Conservation (phyloP, 2,113 vertebrate genomes). For the Stigmatopora nigra region DNA sequence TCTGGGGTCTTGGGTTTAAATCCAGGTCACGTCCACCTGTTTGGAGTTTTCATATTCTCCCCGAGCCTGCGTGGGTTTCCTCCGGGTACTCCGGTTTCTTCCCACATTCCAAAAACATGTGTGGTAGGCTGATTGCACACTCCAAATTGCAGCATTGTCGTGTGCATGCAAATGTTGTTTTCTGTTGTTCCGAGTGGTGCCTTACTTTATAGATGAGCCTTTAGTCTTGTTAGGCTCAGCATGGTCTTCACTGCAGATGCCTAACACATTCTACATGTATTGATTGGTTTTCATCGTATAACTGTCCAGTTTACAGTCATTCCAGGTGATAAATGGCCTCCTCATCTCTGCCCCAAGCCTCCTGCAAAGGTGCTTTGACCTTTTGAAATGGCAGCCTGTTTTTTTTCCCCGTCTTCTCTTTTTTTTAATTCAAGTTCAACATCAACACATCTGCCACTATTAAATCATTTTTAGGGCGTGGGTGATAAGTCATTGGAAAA, state of each 20-base stretch:
- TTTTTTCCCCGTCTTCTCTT: background rate
- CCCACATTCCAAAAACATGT: too few species aligned
- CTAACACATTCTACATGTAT: slow-evolving; percentile 1
- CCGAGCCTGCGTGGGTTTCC: too few species aligned
- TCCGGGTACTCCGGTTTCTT: too few species aligned
- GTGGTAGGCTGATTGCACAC: too few species aligned
- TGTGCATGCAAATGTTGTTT: background rate
- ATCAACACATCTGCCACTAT: background rate
- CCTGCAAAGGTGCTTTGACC: background rate
- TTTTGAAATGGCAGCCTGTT: slow-evolving; percentile 1
- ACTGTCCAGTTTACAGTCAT: slow-evolving; percentile 2
- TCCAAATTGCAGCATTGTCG: too few species aligned
- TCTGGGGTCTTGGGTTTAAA: too few species aligned
- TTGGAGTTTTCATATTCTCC: too few species aligned
- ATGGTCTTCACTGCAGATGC: background rate
- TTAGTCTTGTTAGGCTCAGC: background rate
- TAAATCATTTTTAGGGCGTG: background rate
- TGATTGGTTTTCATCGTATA: slow-evolving; percentile 3
- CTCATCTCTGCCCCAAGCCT: background rate
- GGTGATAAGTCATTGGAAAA: background rate
- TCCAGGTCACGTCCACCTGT: too few species aligned
- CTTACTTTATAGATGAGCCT: background rate
- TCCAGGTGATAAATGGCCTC: background rate
- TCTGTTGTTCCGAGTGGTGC: background rate
- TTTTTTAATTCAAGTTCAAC: background rate